Evolutionary conservation across 2,113 vertebrate genomes (phyloP).

Genomic region (Cariama cristata): DNA sequence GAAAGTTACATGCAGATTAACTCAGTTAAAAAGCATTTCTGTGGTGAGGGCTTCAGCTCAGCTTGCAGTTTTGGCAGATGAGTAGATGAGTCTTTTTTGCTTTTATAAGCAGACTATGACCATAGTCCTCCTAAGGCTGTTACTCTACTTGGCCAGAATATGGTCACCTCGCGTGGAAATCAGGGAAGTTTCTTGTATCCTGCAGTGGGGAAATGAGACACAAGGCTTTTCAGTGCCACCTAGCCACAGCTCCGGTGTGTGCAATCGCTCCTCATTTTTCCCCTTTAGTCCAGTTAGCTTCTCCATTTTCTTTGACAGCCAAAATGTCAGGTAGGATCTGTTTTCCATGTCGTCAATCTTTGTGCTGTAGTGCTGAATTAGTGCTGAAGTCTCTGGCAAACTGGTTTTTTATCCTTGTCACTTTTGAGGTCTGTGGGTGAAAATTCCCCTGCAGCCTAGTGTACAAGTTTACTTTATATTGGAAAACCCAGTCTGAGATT

Average conservation of each 20-base stretch:
- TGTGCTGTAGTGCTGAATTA: not conserved
- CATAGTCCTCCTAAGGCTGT: not conserved
- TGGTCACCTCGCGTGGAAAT: not conserved
- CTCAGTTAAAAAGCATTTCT: not conserved
- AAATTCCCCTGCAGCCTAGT: not conserved
- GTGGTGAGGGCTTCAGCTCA: not conserved
- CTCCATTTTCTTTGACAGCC: conserved; percentile 46
- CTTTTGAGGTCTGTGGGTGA: not conserved
- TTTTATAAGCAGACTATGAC: not conserved
- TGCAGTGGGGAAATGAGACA: not conserved
- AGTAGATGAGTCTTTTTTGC: not conserved
- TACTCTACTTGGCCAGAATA: not conserved
- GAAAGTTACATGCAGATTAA: not conserved
- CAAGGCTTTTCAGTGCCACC: not conserved
- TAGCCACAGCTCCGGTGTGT: not conserved
- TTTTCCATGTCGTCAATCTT: conserved; percentile 38
- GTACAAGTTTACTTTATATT: not conserved
- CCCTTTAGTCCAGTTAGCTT: conserved; percentile 38
- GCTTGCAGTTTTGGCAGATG: not conserved
- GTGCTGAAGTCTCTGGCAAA: not conserved
- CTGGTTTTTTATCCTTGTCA: not conserved
- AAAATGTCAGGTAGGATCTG: conserved; percentile 31
- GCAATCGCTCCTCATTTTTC: conserved; percentile 3
- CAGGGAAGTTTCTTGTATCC: not conserved
- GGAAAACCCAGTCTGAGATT: conserved; percentile 16